Evolutionary conservation across 2,797 vertebrate genomes (phyloP).

Genomic region (Alca torda): DNA sequence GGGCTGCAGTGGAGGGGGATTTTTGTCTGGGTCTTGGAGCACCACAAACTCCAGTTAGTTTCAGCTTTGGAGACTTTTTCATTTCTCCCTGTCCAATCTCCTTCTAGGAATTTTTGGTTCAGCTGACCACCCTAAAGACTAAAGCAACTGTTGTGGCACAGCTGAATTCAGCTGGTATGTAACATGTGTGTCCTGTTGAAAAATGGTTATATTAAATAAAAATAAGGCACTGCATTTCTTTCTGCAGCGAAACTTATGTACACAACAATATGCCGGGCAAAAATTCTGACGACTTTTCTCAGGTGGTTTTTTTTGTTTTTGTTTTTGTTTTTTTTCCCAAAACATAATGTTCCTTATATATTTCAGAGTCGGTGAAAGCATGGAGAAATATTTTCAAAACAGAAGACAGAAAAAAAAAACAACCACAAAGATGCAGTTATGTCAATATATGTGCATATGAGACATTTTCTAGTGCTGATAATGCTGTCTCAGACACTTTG

Average conservation of each 20-base stretch:
- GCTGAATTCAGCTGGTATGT: background rate
- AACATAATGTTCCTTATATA: background rate
- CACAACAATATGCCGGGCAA: background rate
- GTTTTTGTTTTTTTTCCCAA: rapidly evolving
- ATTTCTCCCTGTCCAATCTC: background rate
- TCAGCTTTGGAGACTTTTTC: background rate
- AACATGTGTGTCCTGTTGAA: background rate
- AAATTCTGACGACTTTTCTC: background rate
- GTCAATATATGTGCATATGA: background rate
- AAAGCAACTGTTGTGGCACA: background rate
- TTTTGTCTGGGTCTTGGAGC: background rate
- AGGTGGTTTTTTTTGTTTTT: background rate
- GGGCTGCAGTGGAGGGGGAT: background rate
- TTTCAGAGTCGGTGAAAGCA: background rate
- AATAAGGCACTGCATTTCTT: background rate
- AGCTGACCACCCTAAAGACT: background rate
- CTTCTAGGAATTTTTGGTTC: background rate
- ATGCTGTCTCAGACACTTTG: slow-evolving; percentile 5
- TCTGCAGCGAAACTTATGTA: background rate
- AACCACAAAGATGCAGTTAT: background rate
- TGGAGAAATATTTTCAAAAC: background rate
- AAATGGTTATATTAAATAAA: background rate
- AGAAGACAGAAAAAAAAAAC: background rate
- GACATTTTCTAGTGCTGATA: slow-evolving; percentile 14
- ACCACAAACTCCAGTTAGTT: background rate